A percentile compares a stretch with the other conserved stretches of the same genome.
Evolutionary conservation across 2,113 vertebrate genomes (phyloP).

Genomic region (Empidonax alnorum): DNA sequence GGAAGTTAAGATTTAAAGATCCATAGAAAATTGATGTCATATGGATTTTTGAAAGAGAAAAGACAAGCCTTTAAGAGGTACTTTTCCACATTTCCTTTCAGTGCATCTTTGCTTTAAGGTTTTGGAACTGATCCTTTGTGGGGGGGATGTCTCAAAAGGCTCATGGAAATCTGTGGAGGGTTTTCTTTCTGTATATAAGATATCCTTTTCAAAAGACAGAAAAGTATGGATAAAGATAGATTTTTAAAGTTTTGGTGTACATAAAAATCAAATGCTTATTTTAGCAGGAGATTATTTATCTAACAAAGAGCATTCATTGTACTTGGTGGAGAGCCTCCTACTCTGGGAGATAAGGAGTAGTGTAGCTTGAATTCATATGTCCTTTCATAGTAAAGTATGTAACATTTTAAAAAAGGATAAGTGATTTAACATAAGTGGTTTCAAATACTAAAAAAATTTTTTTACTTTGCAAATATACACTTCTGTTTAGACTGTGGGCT

Average conservation of each 20-base stretch:
- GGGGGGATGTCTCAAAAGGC: neutral
- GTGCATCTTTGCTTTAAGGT: neutral
- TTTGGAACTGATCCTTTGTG: neutral
- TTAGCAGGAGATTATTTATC: neutral
- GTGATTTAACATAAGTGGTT: neutral
- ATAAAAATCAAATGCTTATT: neutral
- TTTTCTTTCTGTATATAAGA: neutral
- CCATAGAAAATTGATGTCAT: neutral
- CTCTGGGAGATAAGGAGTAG: neutral
- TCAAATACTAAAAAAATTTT: neutral
- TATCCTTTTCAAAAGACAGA: neutral
- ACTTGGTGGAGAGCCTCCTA: neutral
- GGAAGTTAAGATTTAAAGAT: neutral
- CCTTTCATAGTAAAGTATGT: neutral
- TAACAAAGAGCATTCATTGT: neutral
- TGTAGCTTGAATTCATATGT: neutral
- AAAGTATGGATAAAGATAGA: neutral
- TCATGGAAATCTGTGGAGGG: neutral
- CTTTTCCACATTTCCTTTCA: neutral
- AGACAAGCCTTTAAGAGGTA: neutral
- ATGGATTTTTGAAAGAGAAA: neutral
- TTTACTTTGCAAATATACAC: neutral
- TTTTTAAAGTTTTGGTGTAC: neutral
- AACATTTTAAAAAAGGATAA: neutral
- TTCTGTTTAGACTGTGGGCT: neutral